Conservation (phyloP, 2,113 vertebrate genomes). For the Cheilinus undulatus region DNA sequence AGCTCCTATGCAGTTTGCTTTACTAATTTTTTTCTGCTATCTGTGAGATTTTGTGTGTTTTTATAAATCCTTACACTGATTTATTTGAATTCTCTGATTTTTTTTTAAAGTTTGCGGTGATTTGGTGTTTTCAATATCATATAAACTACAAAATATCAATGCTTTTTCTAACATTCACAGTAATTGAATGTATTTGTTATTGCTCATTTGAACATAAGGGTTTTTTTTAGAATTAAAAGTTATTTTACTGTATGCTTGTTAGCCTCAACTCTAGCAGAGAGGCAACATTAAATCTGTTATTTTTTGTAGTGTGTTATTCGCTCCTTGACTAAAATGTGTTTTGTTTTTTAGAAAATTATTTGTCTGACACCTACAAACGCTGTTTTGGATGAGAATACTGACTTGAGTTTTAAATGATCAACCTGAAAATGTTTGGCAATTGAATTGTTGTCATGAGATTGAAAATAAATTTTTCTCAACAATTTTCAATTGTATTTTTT, state of each 20-base stretch:
- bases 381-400: constrained; percentile 19
- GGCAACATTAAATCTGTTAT: background rate
- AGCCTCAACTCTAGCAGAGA: background rate
- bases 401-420: constrained; percentile 22
- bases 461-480: constrained; percentile 57
- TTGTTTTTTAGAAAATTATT: background rate
- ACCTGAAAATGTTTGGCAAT: background rate
- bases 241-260: constrained; percentile 26
- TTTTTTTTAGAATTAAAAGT: constrained; percentile 24
- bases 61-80: constrained; percentile 12
- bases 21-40: constrained; percentile 19
- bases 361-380: constrained; percentile 19
- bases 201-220: constrained; percentile 21
- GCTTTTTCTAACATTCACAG: constrained; percentile 7
- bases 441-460: constrained; percentile 40
- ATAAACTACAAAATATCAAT: constrained; percentile 2
- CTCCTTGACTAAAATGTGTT: constrained; percentile 21
- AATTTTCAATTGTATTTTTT: background rate
- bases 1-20: constrained; percentile 15
- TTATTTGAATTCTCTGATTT: constrained; percentile 17
- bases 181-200: constrained; percentile 20
- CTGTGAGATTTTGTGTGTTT: constrained; percentile 22
- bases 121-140: constrained; percentile 40
- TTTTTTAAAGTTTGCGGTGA: constrained; percentile 28
- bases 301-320: constrained; percentile 15